phyloP scores from a whole-genome alignment of 92 coral and sea anemone species.

The Zoanthus gigantus region DNA sequence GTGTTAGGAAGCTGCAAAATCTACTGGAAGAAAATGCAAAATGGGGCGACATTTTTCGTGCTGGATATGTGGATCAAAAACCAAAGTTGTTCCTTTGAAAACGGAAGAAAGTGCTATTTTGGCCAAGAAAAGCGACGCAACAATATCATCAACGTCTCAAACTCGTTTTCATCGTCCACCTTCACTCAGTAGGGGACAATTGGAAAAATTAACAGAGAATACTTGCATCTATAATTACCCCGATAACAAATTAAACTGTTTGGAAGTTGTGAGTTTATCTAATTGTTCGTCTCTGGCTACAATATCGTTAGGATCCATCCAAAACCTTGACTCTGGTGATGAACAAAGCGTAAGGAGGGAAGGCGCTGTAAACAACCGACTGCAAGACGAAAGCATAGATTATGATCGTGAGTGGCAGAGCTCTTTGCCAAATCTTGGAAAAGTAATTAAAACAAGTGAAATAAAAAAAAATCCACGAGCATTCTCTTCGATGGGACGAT shows the following conservation, averaged over 20 bases:
- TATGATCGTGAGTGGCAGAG: conserved; percentile 29
- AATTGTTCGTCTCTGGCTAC: conserved; percentile 60
- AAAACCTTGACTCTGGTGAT: conserved; percentile 30
- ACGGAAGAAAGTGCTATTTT: not conserved
- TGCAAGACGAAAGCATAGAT: conserved; percentile 29
- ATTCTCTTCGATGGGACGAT: conserved; percentile 44
- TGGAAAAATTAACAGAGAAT: not conserved
- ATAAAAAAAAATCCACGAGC: not conserved
- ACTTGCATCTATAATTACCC: not conserved
- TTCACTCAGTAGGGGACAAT: not conserved
- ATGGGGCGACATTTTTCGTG: conserved; percentile 58
- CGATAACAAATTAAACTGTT: not conserved
- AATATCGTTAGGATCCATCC: conserved; percentile 56
- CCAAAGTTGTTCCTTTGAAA: conserved; percentile 42
- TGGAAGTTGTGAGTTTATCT: conserved; percentile 22
- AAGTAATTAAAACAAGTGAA: not conserved
- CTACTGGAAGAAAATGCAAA: not conserved
- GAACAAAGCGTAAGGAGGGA: conserved; percentile 18
- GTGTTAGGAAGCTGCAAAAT: not conserved
- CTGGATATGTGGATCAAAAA: conserved; percentile 23
- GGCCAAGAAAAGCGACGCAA: not conserved
- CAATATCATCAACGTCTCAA: not conserved
- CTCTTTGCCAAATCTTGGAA: conserved; percentile 31
- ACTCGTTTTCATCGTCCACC: conserved; percentile 7
- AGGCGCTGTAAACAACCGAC: conserved; percentile 24